Percentiles rank a stretch among this genome's conserved stretches.
Conservation (phyloP, 2,113 vertebrate species). For the Tragelaphus buxtoni region DNA sequence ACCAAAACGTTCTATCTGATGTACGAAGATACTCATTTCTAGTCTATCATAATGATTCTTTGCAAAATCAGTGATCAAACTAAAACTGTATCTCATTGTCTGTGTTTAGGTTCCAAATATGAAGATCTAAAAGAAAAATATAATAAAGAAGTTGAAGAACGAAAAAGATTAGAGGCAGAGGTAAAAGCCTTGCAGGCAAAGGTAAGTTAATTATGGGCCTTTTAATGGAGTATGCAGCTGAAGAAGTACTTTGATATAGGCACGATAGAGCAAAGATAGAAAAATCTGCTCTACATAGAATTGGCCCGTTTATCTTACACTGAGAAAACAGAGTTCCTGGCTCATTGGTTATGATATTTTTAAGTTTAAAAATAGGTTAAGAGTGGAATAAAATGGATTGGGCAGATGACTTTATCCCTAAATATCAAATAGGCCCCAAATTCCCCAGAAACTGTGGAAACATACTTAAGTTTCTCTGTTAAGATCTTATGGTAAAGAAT, state of each 20-base stretch:
- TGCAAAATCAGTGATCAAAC: background rate
- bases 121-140: constrained; percentile 92
- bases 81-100: background rate
- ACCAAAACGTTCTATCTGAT: background rate
- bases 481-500: background rate
- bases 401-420: background rate
- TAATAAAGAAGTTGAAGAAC: constrained; percentile 88
- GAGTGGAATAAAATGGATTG: background rate
- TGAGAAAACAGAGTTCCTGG: background rate
- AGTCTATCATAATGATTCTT: background rate
- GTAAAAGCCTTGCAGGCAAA: constrained; percentile 86
- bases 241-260: background rate
- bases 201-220: constrained; percentile 73
- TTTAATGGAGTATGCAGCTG: accelerated
- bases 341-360: background rate
- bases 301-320: background rate
- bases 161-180: constrained; percentile 88
- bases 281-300: background rate
- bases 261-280: background rate
- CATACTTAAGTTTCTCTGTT: background rate
- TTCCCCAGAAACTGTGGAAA: background rate
- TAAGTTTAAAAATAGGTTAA: background rate
- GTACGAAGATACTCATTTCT: background rate
- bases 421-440: background rate
- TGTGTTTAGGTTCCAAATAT: constrained; percentile 83